These are phyloP conservation scores for Ips nitidus DNA, from an alignment of 1,140 invertebrate genomes.

Conservation along the genomic window DNA sequence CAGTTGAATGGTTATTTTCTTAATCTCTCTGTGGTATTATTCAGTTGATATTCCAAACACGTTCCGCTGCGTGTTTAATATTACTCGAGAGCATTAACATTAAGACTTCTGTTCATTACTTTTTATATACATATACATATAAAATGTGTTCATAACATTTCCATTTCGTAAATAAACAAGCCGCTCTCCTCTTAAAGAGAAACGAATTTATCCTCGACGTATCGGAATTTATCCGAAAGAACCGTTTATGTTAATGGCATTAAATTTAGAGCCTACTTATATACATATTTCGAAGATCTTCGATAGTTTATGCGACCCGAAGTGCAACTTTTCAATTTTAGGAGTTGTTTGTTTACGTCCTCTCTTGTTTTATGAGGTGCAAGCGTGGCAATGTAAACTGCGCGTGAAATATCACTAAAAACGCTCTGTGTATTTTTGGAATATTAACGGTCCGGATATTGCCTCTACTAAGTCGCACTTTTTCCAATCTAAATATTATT, in stretches of 20 bases:
- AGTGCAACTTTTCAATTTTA: conserved; percentile 11
- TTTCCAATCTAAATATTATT: background rate
- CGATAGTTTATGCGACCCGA: conserved; percentile 21
- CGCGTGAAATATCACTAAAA: conserved; percentile 21
- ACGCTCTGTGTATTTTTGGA: conserved; percentile 16
- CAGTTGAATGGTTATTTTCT: no score
- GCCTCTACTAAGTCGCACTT: background rate
- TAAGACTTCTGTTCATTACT: background rate
- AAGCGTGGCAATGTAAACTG: conserved; percentile 28
- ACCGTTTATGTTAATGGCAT: conserved; percentile 27
- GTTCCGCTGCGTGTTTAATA: conserved; percentile 1
- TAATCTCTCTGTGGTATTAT: no score
- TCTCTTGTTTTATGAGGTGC: conserved; percentile 26
- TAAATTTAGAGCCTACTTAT: conserved; percentile 10
- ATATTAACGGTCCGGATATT: conserved; percentile 9
- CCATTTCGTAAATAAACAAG: conserved; percentile 15
- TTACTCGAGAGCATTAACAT: conserved; percentile 1
- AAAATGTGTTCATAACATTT: conserved; percentile 13
- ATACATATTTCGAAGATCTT: conserved; percentile 15
- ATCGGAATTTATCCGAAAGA: conserved; percentile 11
- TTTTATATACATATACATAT: conserved; percentile 1
- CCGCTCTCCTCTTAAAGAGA: background rate
- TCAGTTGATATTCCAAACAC: conserved; percentile 1
- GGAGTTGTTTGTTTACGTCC: conserved; percentile 21
- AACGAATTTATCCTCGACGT: background rate